A percentile compares a stretch with the other conserved stretches of the same genome.
Evolutionary conservation across 1,140 invertebrate genomes (phyloP).

Genomic region (Drosophila pruinosa): DNA sequence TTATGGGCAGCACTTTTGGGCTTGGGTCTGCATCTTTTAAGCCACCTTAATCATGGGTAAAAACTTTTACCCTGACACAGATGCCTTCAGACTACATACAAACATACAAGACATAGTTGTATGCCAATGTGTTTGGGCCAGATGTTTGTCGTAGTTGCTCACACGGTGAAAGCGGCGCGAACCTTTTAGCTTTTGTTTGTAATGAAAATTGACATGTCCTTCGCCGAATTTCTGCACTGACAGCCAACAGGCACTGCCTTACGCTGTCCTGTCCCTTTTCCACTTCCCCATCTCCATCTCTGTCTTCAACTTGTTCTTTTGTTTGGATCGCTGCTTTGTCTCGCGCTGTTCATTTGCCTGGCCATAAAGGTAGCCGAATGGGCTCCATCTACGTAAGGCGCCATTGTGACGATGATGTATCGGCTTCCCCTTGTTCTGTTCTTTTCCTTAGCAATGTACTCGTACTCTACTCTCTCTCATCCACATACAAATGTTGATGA

Average conservation of each 20-base stretch:
- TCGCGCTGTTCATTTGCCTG: constrained; percentile 64
- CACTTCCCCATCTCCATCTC: not conserved
- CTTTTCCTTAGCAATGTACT: constrained; percentile 8
- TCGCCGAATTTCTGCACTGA: constrained; percentile 64
- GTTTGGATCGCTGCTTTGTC: constrained; percentile 59
- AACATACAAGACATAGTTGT: not conserved
- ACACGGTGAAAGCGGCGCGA: constrained; percentile 31
- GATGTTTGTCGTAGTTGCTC: not conserved
- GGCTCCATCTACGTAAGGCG: constrained; percentile 5
- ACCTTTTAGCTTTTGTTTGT: constrained; percentile 71
- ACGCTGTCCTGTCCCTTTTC: not conserved
- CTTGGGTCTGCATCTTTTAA: constrained; percentile 5
- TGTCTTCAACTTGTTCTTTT: constrained; percentile 34
- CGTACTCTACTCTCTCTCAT: not conserved
- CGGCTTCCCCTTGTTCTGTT: constrained; percentile 17
- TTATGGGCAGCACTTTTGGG: constrained; percentile 17
- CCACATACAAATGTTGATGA: constrained; percentile 47
- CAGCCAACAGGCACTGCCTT: constrained; percentile 11
- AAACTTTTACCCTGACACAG: constrained; percentile 28
- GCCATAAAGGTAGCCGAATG: constrained; percentile 23
- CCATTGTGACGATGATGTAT: constrained; percentile 71
- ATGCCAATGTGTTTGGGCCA: constrained; percentile 2
- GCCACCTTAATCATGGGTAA: constrained; percentile 27
- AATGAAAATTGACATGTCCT: constrained; percentile 75
- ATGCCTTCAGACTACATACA: not conserved